Evolutionary conservation across 2,888 invertebrate genomes (phyloP), one percentile per base, ranked within the genome.

Genomic region (Encarsia formosa): DNA sequence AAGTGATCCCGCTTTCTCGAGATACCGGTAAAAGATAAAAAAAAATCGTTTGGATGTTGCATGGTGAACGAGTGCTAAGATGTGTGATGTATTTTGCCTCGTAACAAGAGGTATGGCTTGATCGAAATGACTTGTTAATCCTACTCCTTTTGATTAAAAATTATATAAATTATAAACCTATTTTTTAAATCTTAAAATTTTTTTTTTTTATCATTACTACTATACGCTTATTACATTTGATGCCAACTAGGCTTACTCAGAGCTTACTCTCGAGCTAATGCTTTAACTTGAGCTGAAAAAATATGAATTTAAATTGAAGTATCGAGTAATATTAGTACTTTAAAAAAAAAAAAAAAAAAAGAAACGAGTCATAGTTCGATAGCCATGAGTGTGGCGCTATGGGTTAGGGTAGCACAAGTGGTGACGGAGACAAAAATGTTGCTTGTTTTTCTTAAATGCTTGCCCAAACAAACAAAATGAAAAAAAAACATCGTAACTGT

Each of bases 391-490:
- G 60, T 62, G 63, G 57, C 61, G 60, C 60, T 61, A 60, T 63
- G 63, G 64, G 68, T 65, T 61, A 63, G 65, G 64, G 61, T 67
- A 67, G 71, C 68, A 69, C 66, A 71, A 63, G 62, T 71, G 71
- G 72, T 73, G 73, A 73, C 69, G 64, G 71, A 70, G 67, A 69
- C 67, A 70, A 62, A 41, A 61, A 68, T 73, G 68, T 73, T 73
- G 72, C 73, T 73, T 73, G 70, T 73, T 53, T 56, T 40, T 72
- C 68, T n/a, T n/a, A n/a, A 73, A 73, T 73, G 73, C 73, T 73
- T 73, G 68, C 72, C 73, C 45, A 56, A 56, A 45, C 42, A 52
- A 49, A 49, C 22, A 6, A 18, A 38, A 38, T 20, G 38, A 38
- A 19, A 38, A 16, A 41, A 23, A 41, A 13, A 11, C 50, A 54